Conservation (phyloP, 2,797 vertebrate genomes). For the Tokudaia tokunoshimensis region DNA sequence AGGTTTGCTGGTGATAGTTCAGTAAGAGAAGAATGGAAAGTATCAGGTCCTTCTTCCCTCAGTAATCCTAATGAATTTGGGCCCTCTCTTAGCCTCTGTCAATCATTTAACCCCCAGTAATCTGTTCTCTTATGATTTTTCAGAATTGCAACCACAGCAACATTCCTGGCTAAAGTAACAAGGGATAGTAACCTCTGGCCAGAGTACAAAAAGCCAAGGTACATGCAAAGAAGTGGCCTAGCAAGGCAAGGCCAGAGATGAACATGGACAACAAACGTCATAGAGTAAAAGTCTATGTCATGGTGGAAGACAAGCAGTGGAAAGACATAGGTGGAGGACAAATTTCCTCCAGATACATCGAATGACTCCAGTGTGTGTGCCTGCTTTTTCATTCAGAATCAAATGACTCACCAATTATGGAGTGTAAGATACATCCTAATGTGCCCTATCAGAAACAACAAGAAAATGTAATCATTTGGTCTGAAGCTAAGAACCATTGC, state of each 20-base stretch:
- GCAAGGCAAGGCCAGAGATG: neutral
- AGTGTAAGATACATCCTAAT: constrained; percentile 95
- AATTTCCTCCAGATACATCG: constrained; percentile 92
- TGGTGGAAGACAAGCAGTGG: constrained; percentile 94
- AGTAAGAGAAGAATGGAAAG: neutral
- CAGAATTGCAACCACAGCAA: rapidly evolving
- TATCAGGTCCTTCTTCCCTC: neutral
- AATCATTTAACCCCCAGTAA: neutral
- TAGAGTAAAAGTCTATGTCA: constrained; percentile 93
- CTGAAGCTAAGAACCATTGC: constrained; percentile 92
- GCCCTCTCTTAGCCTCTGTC: rapidly evolving
- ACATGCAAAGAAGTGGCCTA: rapidly evolving
- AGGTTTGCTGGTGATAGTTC: neutral
- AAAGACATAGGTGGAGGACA: constrained; percentile 93
- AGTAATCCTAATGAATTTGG: neutral
- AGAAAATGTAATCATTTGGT: constrained; percentile 92
- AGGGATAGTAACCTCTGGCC: rapidly evolving
- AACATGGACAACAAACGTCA: constrained; percentile 93
- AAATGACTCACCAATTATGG: constrained; percentile 93
- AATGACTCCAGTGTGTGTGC: constrained; percentile 91
- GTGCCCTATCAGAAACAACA: constrained; percentile 96
- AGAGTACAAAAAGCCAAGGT: rapidly evolving
- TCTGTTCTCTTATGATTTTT: rapidly evolving
- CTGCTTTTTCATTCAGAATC: constrained; percentile 93
- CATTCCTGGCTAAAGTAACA: rapidly evolving